Conservation (phyloP, 2,888 invertebrate species). For the Colostygia pectinataria region DNA sequence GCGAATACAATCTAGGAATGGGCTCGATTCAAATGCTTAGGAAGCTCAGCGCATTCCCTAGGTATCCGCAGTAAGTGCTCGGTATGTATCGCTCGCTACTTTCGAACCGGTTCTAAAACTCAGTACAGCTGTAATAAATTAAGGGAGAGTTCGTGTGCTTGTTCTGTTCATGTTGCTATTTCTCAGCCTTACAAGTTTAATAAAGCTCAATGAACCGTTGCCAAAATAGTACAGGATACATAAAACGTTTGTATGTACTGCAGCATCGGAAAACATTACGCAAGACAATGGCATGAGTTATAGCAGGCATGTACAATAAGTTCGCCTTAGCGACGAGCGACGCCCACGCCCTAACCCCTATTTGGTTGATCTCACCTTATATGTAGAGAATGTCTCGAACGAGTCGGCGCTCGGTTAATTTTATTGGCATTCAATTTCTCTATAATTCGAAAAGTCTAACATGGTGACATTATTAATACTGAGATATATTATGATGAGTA, state of each 20-base stretch:
- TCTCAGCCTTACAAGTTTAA: conserved; percentile 49
- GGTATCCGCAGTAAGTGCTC: conserved; percentile 49
- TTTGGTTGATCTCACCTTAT: conserved; percentile 70
- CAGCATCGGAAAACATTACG: conserved; percentile 59
- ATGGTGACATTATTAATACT: conserved; percentile 33
- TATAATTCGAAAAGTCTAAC: conserved; percentile 49
- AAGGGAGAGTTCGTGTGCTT: conserved; percentile 42
- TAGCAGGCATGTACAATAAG: conserved; percentile 47
- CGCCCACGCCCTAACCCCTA: conserved; percentile 67
- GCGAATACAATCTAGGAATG: conserved; percentile 43
- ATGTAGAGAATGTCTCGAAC: conserved; percentile 66
- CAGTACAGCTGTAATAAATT: conserved; percentile 40
- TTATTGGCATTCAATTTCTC: conserved; percentile 66
- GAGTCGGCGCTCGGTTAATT: conserved; percentile 41
- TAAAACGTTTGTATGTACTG: conserved; percentile 60
- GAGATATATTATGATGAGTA: conserved; percentile 41
- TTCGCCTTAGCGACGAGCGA: conserved; percentile 58
- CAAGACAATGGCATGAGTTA: conserved; percentile 68
- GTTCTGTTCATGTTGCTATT: conserved; percentile 35
- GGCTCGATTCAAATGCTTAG: conserved; percentile 63
- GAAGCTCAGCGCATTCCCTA: conserved; percentile 54
- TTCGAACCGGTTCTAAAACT: conserved; percentile 65
- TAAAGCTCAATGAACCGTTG: conserved; percentile 70
- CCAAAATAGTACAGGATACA: conserved; percentile 66
- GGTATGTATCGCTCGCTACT: conserved; percentile 50